Evolutionary conservation across 2,888 invertebrate species (phyloP).

Genomic region (Sarcophaga carnaria): DNA sequence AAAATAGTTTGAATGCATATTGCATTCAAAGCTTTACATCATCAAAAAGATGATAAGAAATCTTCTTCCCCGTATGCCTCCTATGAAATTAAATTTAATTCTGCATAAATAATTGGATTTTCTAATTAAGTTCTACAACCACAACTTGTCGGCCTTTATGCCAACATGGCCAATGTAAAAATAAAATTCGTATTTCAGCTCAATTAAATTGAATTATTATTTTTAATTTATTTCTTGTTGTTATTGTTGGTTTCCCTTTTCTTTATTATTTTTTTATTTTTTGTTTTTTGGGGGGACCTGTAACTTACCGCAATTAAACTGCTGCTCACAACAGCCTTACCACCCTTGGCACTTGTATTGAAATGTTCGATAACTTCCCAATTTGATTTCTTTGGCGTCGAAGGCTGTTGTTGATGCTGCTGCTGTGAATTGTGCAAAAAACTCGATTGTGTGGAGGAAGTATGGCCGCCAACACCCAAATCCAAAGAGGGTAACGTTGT

Average conservation of each 20-base stretch:
- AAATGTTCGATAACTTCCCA: conserved; percentile 96
- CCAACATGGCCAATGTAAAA: neutral
- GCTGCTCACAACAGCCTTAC: conserved; percentile 85
- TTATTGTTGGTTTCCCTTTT: too few relatives aligned
- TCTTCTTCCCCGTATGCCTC: too few relatives aligned
- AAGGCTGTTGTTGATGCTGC: conserved; percentile 81
- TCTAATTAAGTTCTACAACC: too few relatives aligned
- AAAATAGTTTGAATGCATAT: too few relatives aligned
- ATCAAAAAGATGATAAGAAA: too few relatives aligned
- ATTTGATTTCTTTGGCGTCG: conserved; percentile 90
- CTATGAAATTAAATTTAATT: too few relatives aligned
- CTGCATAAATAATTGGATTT: too few relatives aligned
- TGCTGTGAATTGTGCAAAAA: conserved; percentile 65
- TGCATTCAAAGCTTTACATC: too few relatives aligned
- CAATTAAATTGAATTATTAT: neutral
- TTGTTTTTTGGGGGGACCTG: neutral
- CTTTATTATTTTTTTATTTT: neutral
- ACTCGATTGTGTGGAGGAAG: conserved; percentile 81
- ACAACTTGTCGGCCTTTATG: too few relatives aligned
- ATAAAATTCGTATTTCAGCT: neutral
- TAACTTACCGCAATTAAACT: conserved; percentile 85
- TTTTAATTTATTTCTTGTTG: neutral
- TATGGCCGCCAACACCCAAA: conserved; percentile 76
- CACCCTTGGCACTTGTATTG: conserved; percentile 85
- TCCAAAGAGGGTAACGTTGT: conserved; percentile 78